Percentiles rank a stretch among this genome's conserved stretches.
phyloP scores from a whole-genome alignment of 2,113 vertebrate genomes.

The Neolamprologus variostigma region DNA sequence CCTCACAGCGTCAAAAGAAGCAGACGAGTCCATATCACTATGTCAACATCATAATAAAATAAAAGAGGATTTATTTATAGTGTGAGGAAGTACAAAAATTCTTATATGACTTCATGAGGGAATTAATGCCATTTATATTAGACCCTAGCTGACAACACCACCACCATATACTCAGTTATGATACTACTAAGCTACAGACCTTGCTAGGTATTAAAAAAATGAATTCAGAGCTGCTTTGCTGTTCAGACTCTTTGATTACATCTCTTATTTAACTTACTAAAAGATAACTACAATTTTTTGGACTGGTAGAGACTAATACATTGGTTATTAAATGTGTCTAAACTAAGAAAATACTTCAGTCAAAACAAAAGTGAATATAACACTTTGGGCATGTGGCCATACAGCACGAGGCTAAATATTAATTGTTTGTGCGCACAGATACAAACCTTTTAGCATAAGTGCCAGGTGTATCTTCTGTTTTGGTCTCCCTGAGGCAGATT shows the following conservation, averaged over 20 bases:
- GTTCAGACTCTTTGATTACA: background rate
- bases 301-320: background rate
- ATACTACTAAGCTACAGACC: background rate
- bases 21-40: background rate
- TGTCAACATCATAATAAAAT: background rate
- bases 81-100: background rate
- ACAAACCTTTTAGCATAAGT: background rate
- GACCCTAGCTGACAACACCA: background rate
- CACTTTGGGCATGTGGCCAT: background rate
- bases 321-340: background rate
- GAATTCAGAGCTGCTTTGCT: background rate
- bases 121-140: background rate
- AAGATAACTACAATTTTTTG: background rate
- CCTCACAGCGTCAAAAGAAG: background rate
- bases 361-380: background rate
- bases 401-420: background rate
- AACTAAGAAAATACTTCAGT: background rate
- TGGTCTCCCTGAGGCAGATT: background rate
- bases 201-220: background rate
- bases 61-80: background rate
- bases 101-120: background rate
- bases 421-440: background rate
- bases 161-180: background rate
- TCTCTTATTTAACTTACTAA: background rate
- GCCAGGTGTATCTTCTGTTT: background rate